A percentile compares a stretch with the other conserved stretches of the same genome.
phyloP scores from a whole-genome alignment of 2,888 invertebrate species.

The Teleogryllus oceanicus region DNA sequence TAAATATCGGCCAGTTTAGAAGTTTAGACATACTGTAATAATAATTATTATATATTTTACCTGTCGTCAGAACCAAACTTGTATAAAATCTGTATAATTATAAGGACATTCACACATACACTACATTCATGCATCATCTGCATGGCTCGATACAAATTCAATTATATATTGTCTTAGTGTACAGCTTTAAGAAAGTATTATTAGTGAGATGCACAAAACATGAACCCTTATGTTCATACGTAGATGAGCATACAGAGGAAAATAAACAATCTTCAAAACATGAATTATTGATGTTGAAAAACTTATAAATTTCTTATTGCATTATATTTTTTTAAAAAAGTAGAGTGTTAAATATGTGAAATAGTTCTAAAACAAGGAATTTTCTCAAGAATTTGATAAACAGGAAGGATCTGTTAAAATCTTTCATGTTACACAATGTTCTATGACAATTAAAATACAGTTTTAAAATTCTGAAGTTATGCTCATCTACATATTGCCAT shows the following conservation, averaged over 20 bases:
- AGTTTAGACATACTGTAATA: constrained; percentile 30
- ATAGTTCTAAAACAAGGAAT: constrained; percentile 23
- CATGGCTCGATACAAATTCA: constrained; percentile 34
- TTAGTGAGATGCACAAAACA: constrained; percentile 33
- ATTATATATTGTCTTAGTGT: constrained; percentile 34
- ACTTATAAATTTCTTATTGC: constrained; percentile 23
- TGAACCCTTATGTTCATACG: constrained; percentile 28
- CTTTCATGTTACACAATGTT: constrained; percentile 20
- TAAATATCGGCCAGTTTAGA: constrained; percentile 34
- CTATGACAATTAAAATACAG: constrained; percentile 23
- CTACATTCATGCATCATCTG: constrained; percentile 33
- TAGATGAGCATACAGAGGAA: constrained; percentile 32
- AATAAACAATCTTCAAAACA: constrained; percentile 19
- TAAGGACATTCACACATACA: constrained; percentile 27
- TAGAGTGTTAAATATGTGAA: constrained; percentile 22
- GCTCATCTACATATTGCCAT: constrained; percentile 22
- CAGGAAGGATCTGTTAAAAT: constrained; percentile 10
- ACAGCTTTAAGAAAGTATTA: constrained; percentile 35
- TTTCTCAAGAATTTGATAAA: constrained; percentile 21
- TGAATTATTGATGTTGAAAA: constrained; percentile 23
- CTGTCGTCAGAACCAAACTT: constrained; percentile 36
- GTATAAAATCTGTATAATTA: constrained; percentile 30
- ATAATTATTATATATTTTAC: constrained; percentile 36
- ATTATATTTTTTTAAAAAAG: constrained; percentile 23
- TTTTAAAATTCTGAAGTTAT: constrained; percentile 18